Base-by-base conservation (phyloP, 37 sponge, comb jelly and placozoan species). In the Axinella damicornis region DNA sequence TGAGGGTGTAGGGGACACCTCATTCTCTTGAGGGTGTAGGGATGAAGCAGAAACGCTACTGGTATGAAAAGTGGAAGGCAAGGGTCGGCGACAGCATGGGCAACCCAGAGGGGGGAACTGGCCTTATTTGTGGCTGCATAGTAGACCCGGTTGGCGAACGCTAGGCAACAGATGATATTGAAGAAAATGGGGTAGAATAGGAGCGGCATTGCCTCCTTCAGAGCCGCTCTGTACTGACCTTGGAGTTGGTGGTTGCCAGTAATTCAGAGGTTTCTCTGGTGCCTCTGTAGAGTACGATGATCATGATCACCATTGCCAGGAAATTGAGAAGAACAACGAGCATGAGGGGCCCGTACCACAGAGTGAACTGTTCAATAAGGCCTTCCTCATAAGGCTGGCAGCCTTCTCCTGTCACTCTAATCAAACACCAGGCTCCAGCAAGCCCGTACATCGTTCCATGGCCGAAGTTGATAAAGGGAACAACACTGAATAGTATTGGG, bases 391-490 rank as follows among this genome's bases (percentile, higher is more conserved):
- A 64, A 21, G 17, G n/a, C 52, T 61, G 25, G 66, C 79, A 78
- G 36, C 33, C 13, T 1, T 78, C 41, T 13, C 62, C 79, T 18
- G 20, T 34, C 18, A 21, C 41, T 58, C 65, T 2, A 36, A 78
- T 63, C 79, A 81, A 87, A 57, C 88, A 87, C 88, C 88, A 87
- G 22, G 66, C 78, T 5, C 88, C 88, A 24, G 88, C 73, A 19
- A 54, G 73, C 18, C 88, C 88, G 53, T 87, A 87, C 28, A 75
- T 55, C 20, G 53, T 55, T 14, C 74, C 74, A 73, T 17, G 59
- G 20, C 0, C 19, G 34, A 25, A 34, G 52, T 73, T 30, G 22
- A 87, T 80, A 58, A 87, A 80, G 1, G 88, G 88, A 12, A 87
- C 31, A 46, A 57, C 24, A 25, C 62, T 62, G 34, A 80, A 71